Percentiles rank a stretch among this genome's conserved stretches.
phyloP scores from a whole-genome alignment of 2,888 invertebrate species.

The Bembecia ichneumoniformis region DNA sequence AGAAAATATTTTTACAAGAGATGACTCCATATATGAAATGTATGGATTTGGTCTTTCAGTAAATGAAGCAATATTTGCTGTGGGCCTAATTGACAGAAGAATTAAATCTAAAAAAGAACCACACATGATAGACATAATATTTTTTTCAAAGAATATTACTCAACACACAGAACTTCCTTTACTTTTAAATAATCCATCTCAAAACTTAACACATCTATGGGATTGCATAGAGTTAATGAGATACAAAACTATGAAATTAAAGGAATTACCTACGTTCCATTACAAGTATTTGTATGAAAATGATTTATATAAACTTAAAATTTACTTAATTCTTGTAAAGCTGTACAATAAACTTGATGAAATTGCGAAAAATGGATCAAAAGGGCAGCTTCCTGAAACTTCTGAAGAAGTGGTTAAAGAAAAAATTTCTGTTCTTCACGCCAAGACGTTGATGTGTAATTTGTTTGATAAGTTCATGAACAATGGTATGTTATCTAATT shows the following conservation, averaged over 20 bases:
- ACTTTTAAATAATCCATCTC: constrained; percentile 35
- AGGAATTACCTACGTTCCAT: constrained; percentile 31
- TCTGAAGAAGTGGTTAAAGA: constrained; percentile 36
- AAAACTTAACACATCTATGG: constrained; percentile 35
- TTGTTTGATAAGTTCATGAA: constrained; percentile 20
- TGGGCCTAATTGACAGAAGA: constrained; percentile 32
- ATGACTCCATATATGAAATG: constrained; percentile 30
- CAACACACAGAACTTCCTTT: constrained; percentile 21
- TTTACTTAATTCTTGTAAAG: constrained; percentile 36
- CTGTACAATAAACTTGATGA: constrained; percentile 28
- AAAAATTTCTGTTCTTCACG: constrained; percentile 36
- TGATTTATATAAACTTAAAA: constrained; percentile 41
- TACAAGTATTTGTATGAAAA: constrained; percentile 25
- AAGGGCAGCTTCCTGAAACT: constrained; percentile 29
- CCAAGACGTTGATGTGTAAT: constrained; percentile 22
- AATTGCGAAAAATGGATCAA: constrained; percentile 18
- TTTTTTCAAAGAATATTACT: constrained; percentile 21
- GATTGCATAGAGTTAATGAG: constrained; percentile 47
- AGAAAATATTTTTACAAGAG: constrained; percentile 26
- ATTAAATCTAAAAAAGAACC: constrained; percentile 33
- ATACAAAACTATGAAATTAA: constrained; percentile 38
- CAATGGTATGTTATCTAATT: constrained; percentile 14
- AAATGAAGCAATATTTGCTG: constrained; percentile 30
- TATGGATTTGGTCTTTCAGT: constrained; percentile 30
- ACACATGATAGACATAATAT: constrained; percentile 32